A percentile compares a stretch with the other conserved stretches of the same genome.
Evolutionary conservation across 2,888 invertebrate species (phyloP).

Genomic region (Thymelicus sylvestris): DNA sequence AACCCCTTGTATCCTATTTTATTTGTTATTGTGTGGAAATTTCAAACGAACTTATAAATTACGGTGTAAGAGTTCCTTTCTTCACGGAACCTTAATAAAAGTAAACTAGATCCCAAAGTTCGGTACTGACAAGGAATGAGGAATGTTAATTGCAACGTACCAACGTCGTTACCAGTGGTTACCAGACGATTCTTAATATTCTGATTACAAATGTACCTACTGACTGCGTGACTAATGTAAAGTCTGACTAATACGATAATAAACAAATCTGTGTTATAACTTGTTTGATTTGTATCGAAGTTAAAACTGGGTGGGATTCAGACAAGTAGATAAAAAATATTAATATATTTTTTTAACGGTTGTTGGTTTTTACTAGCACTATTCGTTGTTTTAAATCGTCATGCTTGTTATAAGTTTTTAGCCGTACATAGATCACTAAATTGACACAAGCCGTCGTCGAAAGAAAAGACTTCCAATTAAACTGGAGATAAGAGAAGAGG

Average conservation of each 20-base stretch:
- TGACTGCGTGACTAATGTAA: slow-evolving; percentile 26
- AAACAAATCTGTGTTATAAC: slow-evolving; percentile 16
- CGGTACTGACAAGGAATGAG: slow-evolving; percentile 48
- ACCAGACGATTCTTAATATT: slow-evolving; percentile 35
- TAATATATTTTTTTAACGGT: no score
- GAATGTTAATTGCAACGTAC: slow-evolving; percentile 47
- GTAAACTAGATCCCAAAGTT: slow-evolving; percentile 52
- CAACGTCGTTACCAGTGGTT: slow-evolving; percentile 31
- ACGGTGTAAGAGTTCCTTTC: not conserved
- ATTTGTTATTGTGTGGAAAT: no score
- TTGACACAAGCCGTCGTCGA: no score
- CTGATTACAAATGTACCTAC: slow-evolving; percentile 27
- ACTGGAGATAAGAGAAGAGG: no score
- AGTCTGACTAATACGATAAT: slow-evolving; percentile 15
- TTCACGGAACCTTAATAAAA: slow-evolving; percentile 49
- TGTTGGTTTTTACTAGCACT: not conserved
- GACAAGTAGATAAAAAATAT: slow-evolving; percentile 11
- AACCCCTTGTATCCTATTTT: no score
- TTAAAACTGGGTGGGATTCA: not conserved
- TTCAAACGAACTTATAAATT: no score
- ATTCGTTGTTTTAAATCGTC: slow-evolving; percentile 17
- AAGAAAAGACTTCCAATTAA: no score
- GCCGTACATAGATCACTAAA: no score
- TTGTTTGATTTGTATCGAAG: slow-evolving; percentile 22
- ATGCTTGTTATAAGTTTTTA: slow-evolving; percentile 18